Evolutionary conservation across 2,888 invertebrate species (phyloP), one percentile per base, ranked within the genome.

Genomic region (Harpalus rubripes): DNA sequence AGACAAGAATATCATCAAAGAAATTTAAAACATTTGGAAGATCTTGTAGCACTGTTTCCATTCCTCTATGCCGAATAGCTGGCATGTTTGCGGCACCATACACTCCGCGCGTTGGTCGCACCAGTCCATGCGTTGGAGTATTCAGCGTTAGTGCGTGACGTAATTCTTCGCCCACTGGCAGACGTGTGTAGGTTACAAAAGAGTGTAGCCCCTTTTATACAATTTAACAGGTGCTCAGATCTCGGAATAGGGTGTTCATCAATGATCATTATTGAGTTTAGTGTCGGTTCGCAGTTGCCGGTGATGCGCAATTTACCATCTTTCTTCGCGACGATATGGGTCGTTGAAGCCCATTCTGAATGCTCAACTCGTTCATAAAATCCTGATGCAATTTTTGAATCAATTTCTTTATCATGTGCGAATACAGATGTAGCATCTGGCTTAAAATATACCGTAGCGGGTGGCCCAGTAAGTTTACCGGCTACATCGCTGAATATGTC

Each of bases 291-390:
- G 68, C 86, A 87, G 56, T 87, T 86, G 44, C 87, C 86, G 0
- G 86, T 86, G 44, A 86, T 86, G 0, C 85, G 65, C 7, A 85
- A 10, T 59, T 85, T 81, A 1, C 86, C 85, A 44, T 86, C 84
- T 74, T 86, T 86, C 58, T 85, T 86, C 0, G 56, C 74, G 7
- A 87, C n/a, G n/a, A 74, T 86, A 86, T n/a, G n/a, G 15, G 85
- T 87, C 1, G 85, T 85, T 44, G 85, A 85, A 5, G 86, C 87
- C 86, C 86, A 87, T 81, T 87, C 79, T 1, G 85, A 87, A 68
- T 86, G 81, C 4, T 87, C 86, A 0, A 88, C 86, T 72, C 74
- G 85, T 82, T 87, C 68, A 84, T 87, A 87, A 15, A 87, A 85
- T 0, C 88, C 87, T 44, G 86, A 87, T 16, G 86, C 65, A 18